phyloP scores from a whole-genome alignment of 1,140 invertebrate species.

The Drosophila paulistorum region DNA sequence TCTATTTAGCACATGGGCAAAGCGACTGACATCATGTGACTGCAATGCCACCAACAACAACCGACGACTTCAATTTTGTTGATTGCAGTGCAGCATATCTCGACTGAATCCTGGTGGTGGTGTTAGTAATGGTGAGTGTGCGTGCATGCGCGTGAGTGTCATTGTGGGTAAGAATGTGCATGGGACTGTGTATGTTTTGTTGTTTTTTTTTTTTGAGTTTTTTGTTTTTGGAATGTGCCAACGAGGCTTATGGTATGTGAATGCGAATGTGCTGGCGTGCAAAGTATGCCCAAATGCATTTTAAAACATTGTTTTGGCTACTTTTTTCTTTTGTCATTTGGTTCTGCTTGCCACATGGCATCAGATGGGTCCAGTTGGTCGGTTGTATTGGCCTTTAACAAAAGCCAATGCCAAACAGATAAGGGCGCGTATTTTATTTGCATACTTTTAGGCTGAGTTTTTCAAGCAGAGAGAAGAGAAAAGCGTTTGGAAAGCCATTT shows the following conservation, averaged over 20 bases:
- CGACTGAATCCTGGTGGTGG: constrained; percentile 10
- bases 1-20: background rate
- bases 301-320: constrained; percentile 77
- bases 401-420: constrained; percentile 79
- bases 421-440: constrained; percentile 81
- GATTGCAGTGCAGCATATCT: constrained; percentile 54
- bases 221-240: constrained; percentile 28
- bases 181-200: constrained; percentile 21
- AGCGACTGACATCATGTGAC: constrained; percentile 55
- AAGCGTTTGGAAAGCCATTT: constrained; percentile 73
- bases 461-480: constrained; percentile 30
- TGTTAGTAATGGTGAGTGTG: background rate
- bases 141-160: constrained; percentile 13
- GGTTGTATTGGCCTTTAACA: constrained; percentile 49
- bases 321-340: constrained; percentile 34
- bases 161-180: constrained; percentile 14
- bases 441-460: constrained; percentile 79
- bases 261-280: constrained; percentile 64
- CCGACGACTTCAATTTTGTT: constrained; percentile 74
- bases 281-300: constrained; percentile 79
- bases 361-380: constrained; percentile 47
- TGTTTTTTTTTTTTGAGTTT: background rate
- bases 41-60: constrained; percentile 45
- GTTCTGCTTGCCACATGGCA: constrained; percentile 42
- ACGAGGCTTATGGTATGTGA: constrained; percentile 64